A percentile compares a stretch with the other conserved stretches of the same genome.
Evolutionary conservation across 2,888 invertebrate genomes (phyloP).

Genomic region (Catocala fraxini): DNA sequence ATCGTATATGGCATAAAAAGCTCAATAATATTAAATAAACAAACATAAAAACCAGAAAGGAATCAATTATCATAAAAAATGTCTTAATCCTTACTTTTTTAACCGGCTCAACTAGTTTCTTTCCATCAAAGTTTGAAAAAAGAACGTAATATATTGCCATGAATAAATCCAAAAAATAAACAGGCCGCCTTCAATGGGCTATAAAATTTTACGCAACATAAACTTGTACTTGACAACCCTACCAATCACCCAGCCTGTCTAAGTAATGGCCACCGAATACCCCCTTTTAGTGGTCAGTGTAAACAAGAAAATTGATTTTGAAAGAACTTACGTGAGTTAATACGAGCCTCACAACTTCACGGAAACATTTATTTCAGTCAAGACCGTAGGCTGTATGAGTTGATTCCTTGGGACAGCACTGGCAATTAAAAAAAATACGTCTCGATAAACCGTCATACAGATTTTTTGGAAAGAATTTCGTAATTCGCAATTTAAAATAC

Average conservation of each 20-base stretch:
- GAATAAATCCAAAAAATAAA: constrained; percentile 1
- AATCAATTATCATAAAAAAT: too few species aligned
- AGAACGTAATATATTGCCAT: neutral
- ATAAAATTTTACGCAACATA: constrained; percentile 14
- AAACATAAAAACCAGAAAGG: too few species aligned
- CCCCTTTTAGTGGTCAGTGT: constrained; percentile 76
- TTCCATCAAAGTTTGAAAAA: too few species aligned
- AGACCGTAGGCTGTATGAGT: constrained; percentile 55
- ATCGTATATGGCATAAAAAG: too few species aligned
- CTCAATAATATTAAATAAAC: too few species aligned
- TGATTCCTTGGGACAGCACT: constrained; percentile 44
- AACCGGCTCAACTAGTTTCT: too few species aligned
- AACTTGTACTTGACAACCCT: constrained; percentile 57
- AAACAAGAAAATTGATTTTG: constrained; percentile 86
- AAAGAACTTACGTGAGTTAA: constrained; percentile 68
- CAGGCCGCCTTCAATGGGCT: constrained; percentile 8
- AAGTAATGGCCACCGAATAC: constrained; percentile 73
- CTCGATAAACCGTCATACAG: constrained; percentile 19
- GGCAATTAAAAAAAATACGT: constrained; percentile 48
- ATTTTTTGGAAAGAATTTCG: constrained; percentile 24
- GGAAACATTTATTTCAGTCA: constrained; percentile 71
- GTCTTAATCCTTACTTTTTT: too few species aligned
- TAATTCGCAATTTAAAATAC: constrained; percentile 32
- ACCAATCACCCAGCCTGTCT: constrained; percentile 49
- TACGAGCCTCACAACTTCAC: constrained; percentile 67